Percentiles rank a stretch among this genome's conserved stretches.
Conservation (phyloP, 2,113 vertebrate genomes). For the Polypterus senegalus region DNA sequence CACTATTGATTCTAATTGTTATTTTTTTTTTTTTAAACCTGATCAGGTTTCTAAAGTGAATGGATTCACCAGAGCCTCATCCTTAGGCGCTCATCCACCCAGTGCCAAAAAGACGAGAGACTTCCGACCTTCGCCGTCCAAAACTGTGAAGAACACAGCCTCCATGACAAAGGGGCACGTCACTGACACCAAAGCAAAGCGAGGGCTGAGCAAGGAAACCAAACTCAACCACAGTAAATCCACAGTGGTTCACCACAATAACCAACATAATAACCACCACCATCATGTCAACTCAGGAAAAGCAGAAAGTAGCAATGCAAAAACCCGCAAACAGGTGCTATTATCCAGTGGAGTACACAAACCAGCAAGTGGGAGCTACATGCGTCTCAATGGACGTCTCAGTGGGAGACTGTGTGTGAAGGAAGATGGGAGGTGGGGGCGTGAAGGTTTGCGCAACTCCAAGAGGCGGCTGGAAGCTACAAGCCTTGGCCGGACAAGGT, state of each 20-base stretch:
- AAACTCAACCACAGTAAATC: constrained; percentile 90
- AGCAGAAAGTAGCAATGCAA: constrained; percentile 98
- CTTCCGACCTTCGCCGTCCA: constrained; percentile 92
- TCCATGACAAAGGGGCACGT: constrained; percentile 97
- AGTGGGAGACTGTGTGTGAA: constrained; percentile 80
- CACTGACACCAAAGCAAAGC: constrained; percentile 99
- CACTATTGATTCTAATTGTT: not conserved
- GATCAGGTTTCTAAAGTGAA: constrained; percentile 85
- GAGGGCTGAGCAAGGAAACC: constrained; percentile 97
- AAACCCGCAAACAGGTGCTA: constrained; percentile 99
- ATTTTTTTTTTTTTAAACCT: not conserved
- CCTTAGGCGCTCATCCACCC: constrained; percentile 63
- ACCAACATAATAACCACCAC: constrained; percentile 46
- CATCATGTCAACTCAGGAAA: constrained; percentile 97
- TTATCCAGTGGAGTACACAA: constrained; percentile 55
- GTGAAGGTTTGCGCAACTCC: constrained; percentile 89
- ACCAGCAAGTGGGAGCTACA: constrained; percentile 17
- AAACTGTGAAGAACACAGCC: constrained; percentile 99
- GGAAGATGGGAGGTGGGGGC: constrained; percentile 64
- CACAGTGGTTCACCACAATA: constrained; percentile 74
- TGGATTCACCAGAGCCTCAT: constrained; percentile 73
- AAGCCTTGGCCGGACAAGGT: constrained; percentile 32
- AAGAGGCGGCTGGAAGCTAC: constrained; percentile 82
- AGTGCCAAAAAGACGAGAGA: constrained; percentile 92
- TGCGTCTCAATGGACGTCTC: constrained; percentile 78